Base-by-base conservation (phyloP, 2,797 vertebrate species). In the Dryobates pubescens region DNA sequence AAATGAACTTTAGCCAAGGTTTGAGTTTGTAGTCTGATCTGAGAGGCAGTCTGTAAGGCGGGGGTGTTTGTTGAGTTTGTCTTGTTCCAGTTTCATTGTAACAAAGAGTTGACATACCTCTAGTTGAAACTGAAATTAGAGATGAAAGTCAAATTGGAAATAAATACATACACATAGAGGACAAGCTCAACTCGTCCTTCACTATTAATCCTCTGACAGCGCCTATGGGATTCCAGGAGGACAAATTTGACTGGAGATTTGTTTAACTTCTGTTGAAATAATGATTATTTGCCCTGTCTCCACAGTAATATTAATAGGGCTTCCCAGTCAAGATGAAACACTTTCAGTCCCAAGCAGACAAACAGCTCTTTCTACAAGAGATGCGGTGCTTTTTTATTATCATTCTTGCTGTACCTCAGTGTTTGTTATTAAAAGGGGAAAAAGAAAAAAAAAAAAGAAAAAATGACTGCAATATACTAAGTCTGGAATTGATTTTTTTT, bases 261-360 rank as follows among this genome's bases (percentile, higher is more conserved):
- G 17, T 87, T 91, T 90, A 29, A 85, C 86, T 95, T 91, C 58
- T 90, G 14, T 82, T 81, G 34, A 92, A 94, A 89, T 71, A 2
- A 65, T 86, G 65, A 58, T 32, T 13, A 57, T 82, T 85, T 90
- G 53, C 51, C 72, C 77, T 76, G 38, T 86, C 57, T 91, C 89
- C 23, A 7, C 8, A 74, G 49, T 76, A 83, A 64, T 75, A 86
- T 69, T 73, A 73, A 71, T 83, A 84, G 71, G 85, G 70, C 95
- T 97, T 97, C 97, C 96, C 97, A 97, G 97, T 96, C 94, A 97
- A 97, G 95, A 97, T 80, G 71, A 95, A 97, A 95, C 88, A 93
- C 96, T 97, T 97, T 97, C 96, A 94, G 78, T 96, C 72, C 93
- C 92, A 94, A 83, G 91, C 93, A 97, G 88, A 92, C 95, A 94